Percentiles rank a stretch among this genome's conserved stretches.
Conservation (phyloP, 2,113 vertebrate species). For the Chinchilla lanigera region DNA sequence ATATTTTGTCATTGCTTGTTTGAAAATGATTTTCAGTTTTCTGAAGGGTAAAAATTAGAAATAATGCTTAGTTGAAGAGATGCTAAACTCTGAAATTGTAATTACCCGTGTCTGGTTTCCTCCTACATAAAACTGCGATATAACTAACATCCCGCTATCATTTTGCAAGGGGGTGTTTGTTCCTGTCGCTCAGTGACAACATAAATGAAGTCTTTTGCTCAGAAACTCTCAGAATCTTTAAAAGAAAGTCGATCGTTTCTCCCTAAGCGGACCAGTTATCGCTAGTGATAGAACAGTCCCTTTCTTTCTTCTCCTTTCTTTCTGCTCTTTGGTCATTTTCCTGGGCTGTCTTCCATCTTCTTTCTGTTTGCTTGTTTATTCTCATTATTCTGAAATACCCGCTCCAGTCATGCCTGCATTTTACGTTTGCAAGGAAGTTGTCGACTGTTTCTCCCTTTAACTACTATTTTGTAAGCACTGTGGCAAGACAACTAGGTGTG, state of each 20-base stretch:
- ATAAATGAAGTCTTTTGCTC: background rate
- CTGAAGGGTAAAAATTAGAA: constrained; percentile 1
- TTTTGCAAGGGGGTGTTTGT: background rate
- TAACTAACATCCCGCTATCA: background rate
- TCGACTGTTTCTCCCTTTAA: background rate
- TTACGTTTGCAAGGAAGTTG: constrained; percentile 1
- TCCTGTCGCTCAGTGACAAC: background rate
- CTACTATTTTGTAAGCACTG: background rate
- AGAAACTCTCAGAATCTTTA: background rate
- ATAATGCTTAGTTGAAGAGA: background rate
- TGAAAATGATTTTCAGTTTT: constrained; percentile 23
- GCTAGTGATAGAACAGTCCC: background rate
- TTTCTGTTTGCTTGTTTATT: background rate
- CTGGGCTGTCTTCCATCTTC: background rate
- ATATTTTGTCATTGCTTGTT: background rate
- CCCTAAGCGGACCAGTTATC: background rate
- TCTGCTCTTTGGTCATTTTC: background rate
- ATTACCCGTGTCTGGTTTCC: background rate
- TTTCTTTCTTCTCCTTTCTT: background rate
- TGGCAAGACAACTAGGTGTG: background rate
- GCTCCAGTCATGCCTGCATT: background rate
- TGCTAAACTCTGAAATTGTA: background rate
- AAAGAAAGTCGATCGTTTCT: background rate
- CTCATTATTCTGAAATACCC: background rate
- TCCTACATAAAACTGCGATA: background rate